Conservation (phyloP, 1,140 invertebrate genomes). For the Apis dorsata region DNA sequence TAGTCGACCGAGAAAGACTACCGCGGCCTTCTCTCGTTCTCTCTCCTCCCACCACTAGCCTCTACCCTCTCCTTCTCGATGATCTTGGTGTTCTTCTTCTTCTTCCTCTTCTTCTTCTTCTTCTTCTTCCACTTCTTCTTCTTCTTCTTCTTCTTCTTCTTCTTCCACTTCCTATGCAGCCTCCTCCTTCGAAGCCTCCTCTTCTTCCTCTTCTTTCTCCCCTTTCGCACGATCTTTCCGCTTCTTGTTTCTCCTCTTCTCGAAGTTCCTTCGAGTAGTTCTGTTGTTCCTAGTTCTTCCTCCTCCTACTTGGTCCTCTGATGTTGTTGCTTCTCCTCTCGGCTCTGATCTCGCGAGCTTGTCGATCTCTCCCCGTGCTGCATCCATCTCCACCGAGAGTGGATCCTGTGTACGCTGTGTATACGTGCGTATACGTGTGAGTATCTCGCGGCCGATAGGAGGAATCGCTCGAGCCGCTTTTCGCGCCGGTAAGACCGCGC, state of each 20-base stretch:
- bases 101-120: conserved; percentile 20
- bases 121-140: conserved; percentile 17
- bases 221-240: neutral
- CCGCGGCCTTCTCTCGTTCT: conserved; percentile 71
- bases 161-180: conserved; percentile 13
- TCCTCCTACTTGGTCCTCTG: conserved; percentile 15
- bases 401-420: neutral
- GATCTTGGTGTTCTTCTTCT: conserved; percentile 9
- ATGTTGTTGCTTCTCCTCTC: neutral
- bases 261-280: neutral
- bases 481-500: neutral
- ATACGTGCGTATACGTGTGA: too few species aligned
- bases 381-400: conserved; percentile 45
- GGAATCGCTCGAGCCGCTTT: neutral
- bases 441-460: conserved; percentile 1
- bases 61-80: conserved; percentile 35
- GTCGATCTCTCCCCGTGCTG: conserved; percentile 41
- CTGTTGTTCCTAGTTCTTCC: conserved; percentile 23
- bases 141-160: conserved; percentile 19
- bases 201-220: neutral
- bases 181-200: neutral
- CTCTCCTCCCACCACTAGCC: conserved; percentile 63
- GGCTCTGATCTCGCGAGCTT: conserved; percentile 24
- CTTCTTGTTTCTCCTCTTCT: neutral
- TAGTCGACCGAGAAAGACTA: conserved; percentile 71